Percentiles rank a stretch among this genome's conserved stretches.
phyloP scores from a whole-genome alignment of 1,140 invertebrate species.

The Drosophila subobscura region DNA sequence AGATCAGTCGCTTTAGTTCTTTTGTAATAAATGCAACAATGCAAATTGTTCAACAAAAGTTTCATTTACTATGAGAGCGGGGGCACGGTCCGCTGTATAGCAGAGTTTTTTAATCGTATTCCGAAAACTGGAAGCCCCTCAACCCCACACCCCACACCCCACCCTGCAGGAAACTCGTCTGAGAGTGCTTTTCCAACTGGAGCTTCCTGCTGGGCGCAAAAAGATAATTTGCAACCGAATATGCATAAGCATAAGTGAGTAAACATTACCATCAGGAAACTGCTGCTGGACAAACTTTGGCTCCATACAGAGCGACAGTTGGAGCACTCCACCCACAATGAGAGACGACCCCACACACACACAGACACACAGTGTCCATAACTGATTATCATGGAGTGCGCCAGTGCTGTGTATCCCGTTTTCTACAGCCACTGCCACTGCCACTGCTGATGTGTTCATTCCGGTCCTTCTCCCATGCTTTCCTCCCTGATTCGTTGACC shows the following conservation, averaged over 20 bases:
- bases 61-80: too few species aligned
- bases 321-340: constrained; percentile 5
- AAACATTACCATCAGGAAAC: constrained; percentile 39
- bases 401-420: constrained; percentile 33
- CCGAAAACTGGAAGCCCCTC: background rate
- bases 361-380: constrained; percentile 44
- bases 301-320: background rate
- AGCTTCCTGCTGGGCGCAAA: constrained; percentile 27
- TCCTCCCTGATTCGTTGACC: constrained; percentile 7
- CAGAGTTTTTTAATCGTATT: constrained; percentile 1
- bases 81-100: too few species aligned
- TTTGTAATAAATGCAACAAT: too few species aligned
- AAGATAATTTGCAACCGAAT: constrained; percentile 41
- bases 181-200: constrained; percentile 21
- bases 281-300: constrained; percentile 33
- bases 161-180: background rate
- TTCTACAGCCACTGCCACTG: constrained; percentile 27
- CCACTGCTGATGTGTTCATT: constrained; percentile 53
- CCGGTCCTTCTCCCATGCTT: background rate
- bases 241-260: constrained; percentile 43
- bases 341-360: background rate
- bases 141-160: background rate
- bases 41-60: too few species aligned
- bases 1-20: too few species aligned
- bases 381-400: constrained; percentile 53